Evolutionary conservation across 2,113 vertebrate species (phyloP), one percentile per base, ranked within the genome.

Genomic region (Bubo scandiacus): DNA sequence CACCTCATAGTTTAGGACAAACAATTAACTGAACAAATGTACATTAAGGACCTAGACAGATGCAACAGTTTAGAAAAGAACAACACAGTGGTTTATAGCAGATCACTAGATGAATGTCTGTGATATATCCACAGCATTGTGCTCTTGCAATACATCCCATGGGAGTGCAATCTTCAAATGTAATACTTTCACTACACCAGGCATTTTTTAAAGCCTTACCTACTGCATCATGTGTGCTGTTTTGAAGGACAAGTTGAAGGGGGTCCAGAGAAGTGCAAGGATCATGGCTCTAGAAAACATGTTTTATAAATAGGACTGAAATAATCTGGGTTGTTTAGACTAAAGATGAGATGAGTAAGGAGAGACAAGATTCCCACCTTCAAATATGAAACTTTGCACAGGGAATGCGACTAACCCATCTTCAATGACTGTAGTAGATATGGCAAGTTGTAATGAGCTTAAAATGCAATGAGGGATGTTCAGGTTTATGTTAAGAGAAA

Each of bases 1-100:
- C 20, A 61, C 16, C 8, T 22, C 0, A 0, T 22, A 20, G 10
- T 26, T 77, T 26, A 47, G 27, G 43, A 81, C 58, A 55, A 93
- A 62, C 4, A 52, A 70, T 63, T 47, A 84, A 57, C 58, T 51
- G 38, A 83, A n/a, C 4, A 83, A 47, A 65, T 17, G 36, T 6
- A 70, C 16, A 11, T 0, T 54, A 43, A 78, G 40, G 82, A 49
- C 27, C 20, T 27, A 82, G 23, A 74, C 16, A 74, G 49, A 25
- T 30, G 34, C 7, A 55, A 23, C 19, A 66, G 6, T 40, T 70
- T 15, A 52, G 27, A 63, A 73, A 43, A 22, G 20, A 43, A 62
- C 5, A 8, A 45, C 23, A 51, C 4, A 8, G n/a, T 14, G 9
- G 32, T 62, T 62, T 57, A n/a, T 5, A 57, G 42, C 29, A 51